A percentile compares a stretch with the other conserved stretches of the same genome.
These are phyloP conservation scores for Rhynchophorus ferrugineus DNA, from an alignment of 1,140 invertebrate species.

Conservation along the genomic window DNA sequence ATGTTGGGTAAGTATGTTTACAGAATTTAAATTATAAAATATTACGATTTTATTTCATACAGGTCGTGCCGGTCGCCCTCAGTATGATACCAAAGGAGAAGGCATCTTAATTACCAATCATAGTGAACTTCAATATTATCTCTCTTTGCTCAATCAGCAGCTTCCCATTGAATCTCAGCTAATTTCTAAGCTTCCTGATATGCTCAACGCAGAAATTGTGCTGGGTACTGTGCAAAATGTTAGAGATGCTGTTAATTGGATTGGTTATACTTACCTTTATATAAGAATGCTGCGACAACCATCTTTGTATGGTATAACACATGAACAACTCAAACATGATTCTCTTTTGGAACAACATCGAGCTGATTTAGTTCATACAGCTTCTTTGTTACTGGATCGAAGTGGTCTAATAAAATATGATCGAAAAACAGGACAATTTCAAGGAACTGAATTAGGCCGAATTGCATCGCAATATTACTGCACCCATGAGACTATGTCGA, in stretches of 20 bases:
- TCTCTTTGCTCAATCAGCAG: conserved; percentile 96
- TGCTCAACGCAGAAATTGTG: conserved; percentile 97
- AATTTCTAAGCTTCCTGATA: conserved; percentile 82
- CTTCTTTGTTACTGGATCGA: conserved; percentile 83
- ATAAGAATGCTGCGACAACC: conserved; percentile 83
- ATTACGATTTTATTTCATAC: conserved; percentile 2
- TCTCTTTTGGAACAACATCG: conserved; percentile 78
- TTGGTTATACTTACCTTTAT: conserved; percentile 95
- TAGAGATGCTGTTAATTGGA: conserved; percentile 89
- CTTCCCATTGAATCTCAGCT: conserved; percentile 83
- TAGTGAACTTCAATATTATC: conserved; percentile 96
- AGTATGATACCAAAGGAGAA: conserved; percentile 98
- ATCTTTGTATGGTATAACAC: conserved; percentile 79
- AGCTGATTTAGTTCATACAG: conserved; percentile 95
- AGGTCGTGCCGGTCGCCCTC: conserved; percentile 93
- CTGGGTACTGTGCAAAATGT: conserved; percentile 93
- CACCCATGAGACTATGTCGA: conserved; percentile 92
- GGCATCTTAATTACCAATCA: conserved; percentile 99
- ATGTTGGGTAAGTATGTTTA: conserved; percentile 21
- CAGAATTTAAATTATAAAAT: background rate
- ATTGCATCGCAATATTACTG: conserved; percentile 99
- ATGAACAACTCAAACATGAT: conserved; percentile 76
- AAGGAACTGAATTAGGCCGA: conserved; percentile 84
- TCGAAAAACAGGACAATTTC: conserved; percentile 85
- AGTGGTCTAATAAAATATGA: conserved; percentile 95